Percentiles rank a stretch among this genome's conserved stretches.
Conservation (phyloP, 2,797 vertebrate species). For the Malacoctenus gilli region DNA sequence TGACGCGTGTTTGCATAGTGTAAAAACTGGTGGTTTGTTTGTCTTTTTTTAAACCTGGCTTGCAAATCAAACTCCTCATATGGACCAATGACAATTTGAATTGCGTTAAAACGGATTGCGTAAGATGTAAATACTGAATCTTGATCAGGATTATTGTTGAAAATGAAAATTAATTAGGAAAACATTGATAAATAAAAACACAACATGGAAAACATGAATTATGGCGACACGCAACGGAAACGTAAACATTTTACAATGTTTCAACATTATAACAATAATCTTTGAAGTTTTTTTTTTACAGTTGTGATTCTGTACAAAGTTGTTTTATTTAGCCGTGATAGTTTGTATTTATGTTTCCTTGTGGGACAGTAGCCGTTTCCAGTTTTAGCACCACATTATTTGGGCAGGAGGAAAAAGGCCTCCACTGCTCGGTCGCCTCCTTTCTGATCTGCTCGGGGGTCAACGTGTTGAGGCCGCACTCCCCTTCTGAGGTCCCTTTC, state of each 20-base stretch:
- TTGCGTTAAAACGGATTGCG: slow-evolving; percentile 62
- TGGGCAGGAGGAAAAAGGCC: slow-evolving; percentile 15
- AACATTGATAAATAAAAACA: too few relatives aligned
- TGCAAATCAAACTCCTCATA: slow-evolving; percentile 55
- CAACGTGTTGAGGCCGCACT: slow-evolving; percentile 58
- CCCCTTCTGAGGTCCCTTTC: slow-evolving; percentile 58
- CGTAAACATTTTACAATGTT: too few relatives aligned
- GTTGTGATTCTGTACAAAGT: too few relatives aligned
- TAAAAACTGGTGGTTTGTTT: slow-evolving; percentile 49
- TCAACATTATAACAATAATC: too few relatives aligned
- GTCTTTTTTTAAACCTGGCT: slow-evolving; percentile 39
- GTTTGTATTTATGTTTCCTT: background rate
- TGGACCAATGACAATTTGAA: slow-evolving; percentile 60
- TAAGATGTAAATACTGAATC: too few relatives aligned
- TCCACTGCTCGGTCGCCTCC: slow-evolving; percentile 47
- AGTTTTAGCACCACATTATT: slow-evolving; percentile 6
- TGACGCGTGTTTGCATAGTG: slow-evolving; percentile 59
- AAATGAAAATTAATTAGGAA: too few relatives aligned
- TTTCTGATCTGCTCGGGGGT: slow-evolving; percentile 60
- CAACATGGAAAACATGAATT: too few relatives aligned
- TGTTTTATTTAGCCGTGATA: too few relatives aligned
- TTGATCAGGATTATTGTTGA: too few relatives aligned
- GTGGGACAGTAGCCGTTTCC: slow-evolving; percentile 5
- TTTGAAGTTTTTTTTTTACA: too few relatives aligned
- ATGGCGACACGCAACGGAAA: too few relatives aligned